A percentile compares a stretch with the other conserved stretches of the same genome.
Evolutionary conservation across 2,113 vertebrate genomes (phyloP).

Genomic region (Semnornis frantzii): DNA sequence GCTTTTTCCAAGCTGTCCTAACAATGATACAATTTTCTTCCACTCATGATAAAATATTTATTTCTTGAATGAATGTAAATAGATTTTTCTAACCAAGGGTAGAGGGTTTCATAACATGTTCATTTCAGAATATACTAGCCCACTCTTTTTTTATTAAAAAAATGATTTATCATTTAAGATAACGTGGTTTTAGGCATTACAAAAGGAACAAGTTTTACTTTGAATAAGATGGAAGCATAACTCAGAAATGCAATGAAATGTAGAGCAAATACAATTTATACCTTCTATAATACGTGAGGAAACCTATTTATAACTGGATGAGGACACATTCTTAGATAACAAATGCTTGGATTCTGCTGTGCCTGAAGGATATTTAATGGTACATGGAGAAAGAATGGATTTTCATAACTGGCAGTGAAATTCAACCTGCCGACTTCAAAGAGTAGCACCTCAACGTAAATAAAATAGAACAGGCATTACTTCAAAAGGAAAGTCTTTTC

Average conservation of each 20-base stretch:
- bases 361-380: background rate
- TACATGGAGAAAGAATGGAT: background rate
- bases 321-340: background rate
- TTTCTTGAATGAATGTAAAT: background rate
- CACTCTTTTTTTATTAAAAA: background rate
- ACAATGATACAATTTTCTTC: background rate
- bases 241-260: background rate
- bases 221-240: background rate
- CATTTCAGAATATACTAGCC: background rate
- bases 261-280: background rate
- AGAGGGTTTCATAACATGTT: background rate
- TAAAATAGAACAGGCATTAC: background rate
- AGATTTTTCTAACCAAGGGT: background rate
- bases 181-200: background rate
- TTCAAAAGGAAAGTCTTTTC: background rate
- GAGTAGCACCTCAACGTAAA: background rate
- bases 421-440: background rate
- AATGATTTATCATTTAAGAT: background rate
- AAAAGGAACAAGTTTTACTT: background rate
- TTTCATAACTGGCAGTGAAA: background rate
- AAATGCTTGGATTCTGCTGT: background rate
- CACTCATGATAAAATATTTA: background rate
- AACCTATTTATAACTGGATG: background rate
- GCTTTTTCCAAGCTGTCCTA: background rate
- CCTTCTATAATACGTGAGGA: background rate